Base-by-base conservation (phyloP, 2,797 vertebrate species). In the Anguilla obscura region DNA sequence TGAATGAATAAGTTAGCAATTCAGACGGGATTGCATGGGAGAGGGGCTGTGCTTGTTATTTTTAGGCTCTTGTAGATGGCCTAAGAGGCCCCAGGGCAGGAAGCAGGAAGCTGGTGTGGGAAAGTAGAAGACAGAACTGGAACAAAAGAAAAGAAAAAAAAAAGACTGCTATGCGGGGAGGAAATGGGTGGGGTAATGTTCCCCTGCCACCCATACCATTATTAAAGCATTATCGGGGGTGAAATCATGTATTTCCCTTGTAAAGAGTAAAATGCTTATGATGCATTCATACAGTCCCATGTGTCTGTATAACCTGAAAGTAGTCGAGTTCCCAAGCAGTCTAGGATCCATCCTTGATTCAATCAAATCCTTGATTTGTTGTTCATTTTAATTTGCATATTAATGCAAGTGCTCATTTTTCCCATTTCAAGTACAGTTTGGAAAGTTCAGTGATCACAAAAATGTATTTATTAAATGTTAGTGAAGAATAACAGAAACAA, bases 41-140 rank as follows among this genome's bases (percentile, higher is more conserved):
- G 92, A 94, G 94, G 93, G 93, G 93, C 91, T 93, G 90, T 69
- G 86, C 10, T 0, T 60, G 92, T 93, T 96, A 95, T 95, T 94
- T 96, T 94, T 88, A 87, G 84, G 48, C 50, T 84, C 88, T 87
- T 86, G 82, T 85, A 86, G 90, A 87, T 88, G 90, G 86, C 86
- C 89, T 89, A 82, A 48, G 80, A 56, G 87, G 83, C 89, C 85
- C 69, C 84, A 82, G 85, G 85, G 54, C 89, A 95, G 95, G 95
- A 96, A 95, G 91, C 93, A 94, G 96, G 95, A 96, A 95, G 94
- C 92, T 92, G 93, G 92, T 91, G 91, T 94, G 94, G 94, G 95
- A 94, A 94, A 92, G 89, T 88, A 93, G 93, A 94, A 90, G 93
- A 94, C 89, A 92, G 94, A 93, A 93, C 91, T 90, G 91, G 94